Evolutionary conservation across 2,888 invertebrate species (phyloP).

Genomic region (Anthrax anthrax): DNA sequence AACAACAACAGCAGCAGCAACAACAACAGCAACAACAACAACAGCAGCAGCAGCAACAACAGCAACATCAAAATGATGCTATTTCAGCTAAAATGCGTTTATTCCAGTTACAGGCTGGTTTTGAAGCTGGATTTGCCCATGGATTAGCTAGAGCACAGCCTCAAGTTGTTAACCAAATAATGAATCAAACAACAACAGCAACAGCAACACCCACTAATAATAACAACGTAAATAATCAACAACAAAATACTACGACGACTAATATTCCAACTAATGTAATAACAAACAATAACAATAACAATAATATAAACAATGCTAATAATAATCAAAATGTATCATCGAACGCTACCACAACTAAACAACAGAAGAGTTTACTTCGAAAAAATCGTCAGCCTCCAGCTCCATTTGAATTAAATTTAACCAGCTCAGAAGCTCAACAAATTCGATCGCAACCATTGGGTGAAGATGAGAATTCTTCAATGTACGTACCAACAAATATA

Average conservation of each 20-base stretch:
- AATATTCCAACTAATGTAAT: not conserved
- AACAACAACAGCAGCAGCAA: not conserved
- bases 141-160: constrained; percentile 16
- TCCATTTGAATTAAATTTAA: constrained; percentile 24
- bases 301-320: constrained; percentile 9
- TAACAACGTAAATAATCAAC: constrained; percentile 1
- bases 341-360: constrained; percentile 11
- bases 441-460: constrained; percentile 37
- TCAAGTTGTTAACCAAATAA: constrained; percentile 16
- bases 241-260: not conserved
- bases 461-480: constrained; percentile 25
- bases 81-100: constrained; percentile 32
- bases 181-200: constrained; percentile 9
- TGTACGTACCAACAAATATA: constrained; percentile 9
- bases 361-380: constrained; percentile 26
- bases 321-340: constrained; percentile 1
- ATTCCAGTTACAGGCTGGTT: constrained; percentile 33
- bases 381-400: constrained; percentile 29
- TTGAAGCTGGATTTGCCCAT: constrained; percentile 27
- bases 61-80: constrained; percentile 29
- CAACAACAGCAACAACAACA: not conserved
- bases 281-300: not conserved
- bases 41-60: not conserved
- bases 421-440: constrained; percentile 20
- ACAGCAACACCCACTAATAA: not conserved